Percentiles rank a stretch among this genome's conserved stretches.
Conservation (phyloP, 1,140 invertebrate genomes). For the Fopius arisanus region DNA sequence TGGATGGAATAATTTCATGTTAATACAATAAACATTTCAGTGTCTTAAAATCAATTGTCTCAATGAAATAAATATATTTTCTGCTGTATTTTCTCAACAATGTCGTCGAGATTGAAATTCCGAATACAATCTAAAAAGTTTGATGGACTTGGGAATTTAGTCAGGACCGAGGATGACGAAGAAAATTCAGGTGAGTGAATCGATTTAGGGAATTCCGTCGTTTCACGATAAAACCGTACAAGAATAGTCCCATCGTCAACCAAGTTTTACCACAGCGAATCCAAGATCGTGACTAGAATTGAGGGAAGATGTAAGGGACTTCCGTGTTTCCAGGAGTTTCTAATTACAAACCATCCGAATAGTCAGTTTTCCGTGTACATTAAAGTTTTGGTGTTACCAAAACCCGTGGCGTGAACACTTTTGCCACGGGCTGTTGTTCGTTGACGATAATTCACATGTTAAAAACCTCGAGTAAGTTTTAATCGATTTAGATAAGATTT, state of each 20-base stretch:
- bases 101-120: background rate
- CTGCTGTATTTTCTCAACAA: too few species aligned
- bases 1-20: too few species aligned
- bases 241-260: background rate
- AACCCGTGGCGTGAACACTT: background rate
- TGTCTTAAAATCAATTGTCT: too few species aligned
- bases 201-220: background rate
- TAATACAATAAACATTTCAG: too few species aligned
- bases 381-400: background rate
- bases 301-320: background rate
- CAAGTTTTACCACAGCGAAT: background rate
- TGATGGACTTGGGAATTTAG: background rate
- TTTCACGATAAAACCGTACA: background rate
- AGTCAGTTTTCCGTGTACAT: background rate
- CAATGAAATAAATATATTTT: too few species aligned
- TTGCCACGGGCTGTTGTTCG: too few species aligned
- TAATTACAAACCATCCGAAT: background rate
- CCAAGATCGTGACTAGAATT: background rate
- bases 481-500: background rate
- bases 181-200: background rate
- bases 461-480: background rate
- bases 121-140: background rate
- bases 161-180: background rate
- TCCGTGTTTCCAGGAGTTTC: background rate
- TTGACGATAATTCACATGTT: background rate